These are phyloP conservation scores for Aradophagus sp. DNA, from an alignment of 1,140 invertebrate genomes.

Conservation along the genomic window DNA sequence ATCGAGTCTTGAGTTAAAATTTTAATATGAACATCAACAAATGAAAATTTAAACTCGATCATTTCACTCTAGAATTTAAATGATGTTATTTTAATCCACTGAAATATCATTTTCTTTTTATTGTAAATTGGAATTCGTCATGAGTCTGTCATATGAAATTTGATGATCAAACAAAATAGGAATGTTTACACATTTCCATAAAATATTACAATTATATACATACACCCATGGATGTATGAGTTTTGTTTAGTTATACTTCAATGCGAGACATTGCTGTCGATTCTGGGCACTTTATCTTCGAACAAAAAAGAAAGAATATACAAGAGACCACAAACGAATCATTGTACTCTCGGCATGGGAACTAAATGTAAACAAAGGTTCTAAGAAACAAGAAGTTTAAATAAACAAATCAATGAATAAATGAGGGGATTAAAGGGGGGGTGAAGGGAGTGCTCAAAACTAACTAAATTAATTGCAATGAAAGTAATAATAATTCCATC, in stretches of 20 bases:
- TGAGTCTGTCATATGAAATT: too few species aligned
- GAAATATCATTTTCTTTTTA: too few species aligned
- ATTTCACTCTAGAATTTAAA: too few species aligned
- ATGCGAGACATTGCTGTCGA: too few species aligned
- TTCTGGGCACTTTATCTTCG: too few species aligned
- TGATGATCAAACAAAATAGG: too few species aligned
- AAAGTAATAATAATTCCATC: not conserved
- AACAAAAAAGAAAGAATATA: slow-evolving; percentile 5
- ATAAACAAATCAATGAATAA: not conserved
- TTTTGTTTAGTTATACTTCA: slow-evolving; percentile 6
- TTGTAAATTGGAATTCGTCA: too few species aligned
- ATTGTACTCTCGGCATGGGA: slow-evolving; percentile 5
- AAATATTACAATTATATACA: not conserved
- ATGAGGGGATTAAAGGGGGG: not conserved
- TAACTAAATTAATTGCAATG: slow-evolving; percentile 3
- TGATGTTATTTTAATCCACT: too few species aligned
- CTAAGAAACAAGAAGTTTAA: not conserved
- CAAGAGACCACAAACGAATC: slow-evolving; percentile 44
- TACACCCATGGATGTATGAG: not conserved
- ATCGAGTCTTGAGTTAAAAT: too few species aligned
- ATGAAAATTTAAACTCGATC: too few species aligned
- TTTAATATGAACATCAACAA: too few species aligned
- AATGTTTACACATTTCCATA: not conserved
- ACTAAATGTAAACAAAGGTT: too few species aligned
- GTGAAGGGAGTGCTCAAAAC: not conserved